phyloP scores from a whole-genome alignment of 2,113 vertebrate species.

The Ciconia boyciana region DNA sequence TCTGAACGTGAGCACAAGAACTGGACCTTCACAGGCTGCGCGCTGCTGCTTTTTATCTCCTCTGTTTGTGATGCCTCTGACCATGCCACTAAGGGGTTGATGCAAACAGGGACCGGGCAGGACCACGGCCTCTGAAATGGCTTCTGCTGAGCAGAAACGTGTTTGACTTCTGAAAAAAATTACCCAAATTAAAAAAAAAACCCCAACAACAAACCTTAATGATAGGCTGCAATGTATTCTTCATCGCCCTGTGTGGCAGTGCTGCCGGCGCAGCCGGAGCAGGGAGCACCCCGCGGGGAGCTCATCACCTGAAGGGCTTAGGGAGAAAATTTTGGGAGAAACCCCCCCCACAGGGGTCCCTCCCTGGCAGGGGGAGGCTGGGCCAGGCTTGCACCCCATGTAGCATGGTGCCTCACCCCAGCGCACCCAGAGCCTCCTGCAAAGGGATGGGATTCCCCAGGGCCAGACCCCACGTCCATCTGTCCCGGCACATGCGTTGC shows the following conservation, averaged over 20 bases:
- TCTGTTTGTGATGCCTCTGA: not conserved
- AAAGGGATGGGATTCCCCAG: not conserved
- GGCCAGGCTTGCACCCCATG: accelerated
- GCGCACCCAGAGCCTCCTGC: not conserved
- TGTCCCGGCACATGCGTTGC: accelerated
- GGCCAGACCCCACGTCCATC: accelerated
- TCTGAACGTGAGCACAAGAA: too few relatives aligned
- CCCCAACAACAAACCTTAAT: accelerated
- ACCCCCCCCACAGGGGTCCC: not conserved
- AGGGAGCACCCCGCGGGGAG: not conserved
- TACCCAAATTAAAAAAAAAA: not conserved
- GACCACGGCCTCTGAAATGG: not conserved
- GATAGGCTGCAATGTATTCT: not conserved
- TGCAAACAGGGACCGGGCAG: accelerated
- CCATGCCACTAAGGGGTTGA: not conserved
- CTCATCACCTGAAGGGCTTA: not conserved
- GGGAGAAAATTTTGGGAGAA: not conserved
- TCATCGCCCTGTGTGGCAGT: not conserved
- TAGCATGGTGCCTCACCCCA: not conserved
- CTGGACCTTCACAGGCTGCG: not conserved
- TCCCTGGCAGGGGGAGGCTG: not conserved
- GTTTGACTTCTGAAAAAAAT: not conserved
- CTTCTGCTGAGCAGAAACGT: not conserved
- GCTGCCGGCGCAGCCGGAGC: not conserved
- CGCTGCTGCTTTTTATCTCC: not conserved